Base-by-base conservation (phyloP, 2,888 invertebrate species). In the Lochmaea crataegi region DNA sequence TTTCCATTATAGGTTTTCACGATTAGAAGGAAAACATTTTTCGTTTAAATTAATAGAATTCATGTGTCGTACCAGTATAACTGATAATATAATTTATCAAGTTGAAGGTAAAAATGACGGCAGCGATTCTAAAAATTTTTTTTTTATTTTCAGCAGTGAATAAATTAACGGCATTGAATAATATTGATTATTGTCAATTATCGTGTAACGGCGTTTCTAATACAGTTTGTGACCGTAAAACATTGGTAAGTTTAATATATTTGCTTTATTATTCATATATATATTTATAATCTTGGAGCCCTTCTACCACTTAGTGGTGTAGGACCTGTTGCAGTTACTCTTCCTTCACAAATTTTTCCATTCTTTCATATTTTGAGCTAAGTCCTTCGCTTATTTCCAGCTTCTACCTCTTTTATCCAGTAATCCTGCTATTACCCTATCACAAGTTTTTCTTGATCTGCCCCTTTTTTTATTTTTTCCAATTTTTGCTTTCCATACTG, bases 171-270 rank as follows among this genome's bases (percentile, higher is more conserved):
- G 53, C 53, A 16, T 0, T 0, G 9, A 10, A 3, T 41, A 38
- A 61, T 10, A 41, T 41, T n/a, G 12, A 64, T 9, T 64, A 22
- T 22, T 64, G 64, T 48, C 12, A 64, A 26, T 26, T 64, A 22
- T 45, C 64, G 3, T 64, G 64, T 26, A 14, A 26, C 6, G 26
- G 45, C 7, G 22, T 11, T 10, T 22, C 11, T 12, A 64, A 64
- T 64, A 64, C 64, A n/a, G 64, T n/a, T n/a, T 64, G 64, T 45
- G 48, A 16, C 4, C 42, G 64, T 11, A 42, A 64, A 26, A 7
- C 1, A 22, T 10, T 48, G 22, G 64, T 64, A 48, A 64, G 64
- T 61, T 53, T 53, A 2, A 53, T 16, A 16, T 18, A 5, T 2
- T 2, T 16, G 1, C 53, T 7, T 53, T 16, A 16, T 22, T 22